Conservation (phyloP, 1,140 invertebrate genomes). For the Bradynema listronoti region DNA sequence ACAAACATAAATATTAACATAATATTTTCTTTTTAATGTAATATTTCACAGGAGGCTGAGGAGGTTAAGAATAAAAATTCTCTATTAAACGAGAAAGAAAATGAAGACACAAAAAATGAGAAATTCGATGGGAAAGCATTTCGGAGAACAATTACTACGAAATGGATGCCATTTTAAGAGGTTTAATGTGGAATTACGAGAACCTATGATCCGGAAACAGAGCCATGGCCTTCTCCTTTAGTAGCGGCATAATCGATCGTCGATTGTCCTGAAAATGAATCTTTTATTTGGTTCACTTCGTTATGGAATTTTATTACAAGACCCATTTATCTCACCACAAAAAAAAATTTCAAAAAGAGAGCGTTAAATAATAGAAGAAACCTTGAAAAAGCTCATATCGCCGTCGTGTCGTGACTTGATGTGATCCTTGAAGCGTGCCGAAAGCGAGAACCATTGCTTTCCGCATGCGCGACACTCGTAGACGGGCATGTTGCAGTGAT, state of each 20-base stretch:
- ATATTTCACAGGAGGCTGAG: too few species aligned
- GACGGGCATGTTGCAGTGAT: conserved; percentile 27
- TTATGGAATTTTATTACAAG: too few species aligned
- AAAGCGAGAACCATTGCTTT: conserved; percentile 29
- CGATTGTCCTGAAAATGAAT: conserved; percentile 25
- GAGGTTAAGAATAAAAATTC: too few species aligned
- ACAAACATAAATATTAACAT: too few species aligned
- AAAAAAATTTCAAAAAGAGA: background rate
- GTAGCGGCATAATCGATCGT: conserved; percentile 8
- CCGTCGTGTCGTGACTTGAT: conserved; percentile 18
- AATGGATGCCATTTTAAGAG: too few species aligned
- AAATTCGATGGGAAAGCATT: too few species aligned
- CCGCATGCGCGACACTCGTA: conserved; percentile 23
- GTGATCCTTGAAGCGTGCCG: conserved; percentile 25
- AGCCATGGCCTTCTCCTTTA: conserved; percentile 16
- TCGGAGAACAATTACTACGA: too few species aligned
- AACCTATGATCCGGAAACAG: conserved; percentile 21
- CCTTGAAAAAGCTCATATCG: conserved; percentile 21
- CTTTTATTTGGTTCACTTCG: too few species aligned
- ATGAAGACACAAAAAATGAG: too few species aligned
- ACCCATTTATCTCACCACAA: too few species aligned
- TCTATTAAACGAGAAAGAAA: too few species aligned
- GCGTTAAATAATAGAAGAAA: conserved; percentile 3
- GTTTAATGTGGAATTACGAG: background rate
- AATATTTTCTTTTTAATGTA: too few species aligned